A percentile compares a stretch with the other conserved stretches of the same genome.
Evolutionary conservation across 2,797 vertebrate genomes (phyloP).

Genomic region (Urosaurus nigricauda): DNA sequence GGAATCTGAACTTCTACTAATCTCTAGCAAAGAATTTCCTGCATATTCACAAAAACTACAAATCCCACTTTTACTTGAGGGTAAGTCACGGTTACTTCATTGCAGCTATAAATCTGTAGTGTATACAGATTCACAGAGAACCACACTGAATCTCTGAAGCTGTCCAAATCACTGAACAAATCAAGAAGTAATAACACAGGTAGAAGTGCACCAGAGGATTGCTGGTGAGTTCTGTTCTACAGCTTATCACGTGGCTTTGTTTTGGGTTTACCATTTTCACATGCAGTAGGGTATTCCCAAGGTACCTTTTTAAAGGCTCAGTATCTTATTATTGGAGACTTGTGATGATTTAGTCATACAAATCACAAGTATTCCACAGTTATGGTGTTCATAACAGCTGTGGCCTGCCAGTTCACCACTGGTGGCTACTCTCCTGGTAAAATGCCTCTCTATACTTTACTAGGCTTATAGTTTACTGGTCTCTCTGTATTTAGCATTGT

Average conservation of each 20-base stretch:
- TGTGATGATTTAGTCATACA: background rate
- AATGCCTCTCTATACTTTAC: background rate
- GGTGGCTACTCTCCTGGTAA: background rate
- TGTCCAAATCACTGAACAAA: background rate
- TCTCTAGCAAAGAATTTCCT: background rate
- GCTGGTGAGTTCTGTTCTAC: background rate
- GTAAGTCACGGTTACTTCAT: too few species aligned
- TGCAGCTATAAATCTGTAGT: background rate
- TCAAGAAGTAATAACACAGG: background rate
- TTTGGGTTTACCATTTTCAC: background rate
- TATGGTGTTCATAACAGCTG: background rate
- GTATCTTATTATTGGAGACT: background rate
- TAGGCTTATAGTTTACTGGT: background rate
- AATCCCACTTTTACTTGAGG: background rate
- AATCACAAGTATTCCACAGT: background rate
- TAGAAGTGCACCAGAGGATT: background rate
- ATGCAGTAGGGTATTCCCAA: background rate
- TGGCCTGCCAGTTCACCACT: background rate
- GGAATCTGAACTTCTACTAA: background rate
- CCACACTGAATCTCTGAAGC: background rate
- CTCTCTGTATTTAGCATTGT: too few species aligned
- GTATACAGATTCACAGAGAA: background rate
- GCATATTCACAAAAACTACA: background rate
- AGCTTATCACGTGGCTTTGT: background rate
- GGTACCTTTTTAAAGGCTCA: background rate